Base-by-base conservation (phyloP, 2,888 invertebrate species). In the Nemotelus pantherinus region DNA sequence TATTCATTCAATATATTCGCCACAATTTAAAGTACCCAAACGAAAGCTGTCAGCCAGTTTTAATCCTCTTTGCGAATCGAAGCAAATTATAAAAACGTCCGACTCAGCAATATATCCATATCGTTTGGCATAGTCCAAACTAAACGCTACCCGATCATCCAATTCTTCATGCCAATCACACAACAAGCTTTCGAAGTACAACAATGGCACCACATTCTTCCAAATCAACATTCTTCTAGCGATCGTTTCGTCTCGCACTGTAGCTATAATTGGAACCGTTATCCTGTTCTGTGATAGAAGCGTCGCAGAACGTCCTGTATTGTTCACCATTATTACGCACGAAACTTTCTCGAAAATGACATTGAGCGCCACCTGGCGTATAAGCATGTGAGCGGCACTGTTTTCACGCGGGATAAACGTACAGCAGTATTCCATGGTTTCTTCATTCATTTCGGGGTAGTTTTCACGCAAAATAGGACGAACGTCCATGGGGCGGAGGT, bases 401-500 rank as follows among this genome's bases (percentile, higher is more conserved):
- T n/a, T 57, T 4, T 4, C 7, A 2, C n/a, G 68, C 9, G 60
- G 53, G 9, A 65, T 45, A 53, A 50, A 48, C n/a, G 60, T 72
- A 50, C 71, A 76, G 58, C 44, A 67, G 9, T 53, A 77, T 48
- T 68, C 57, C 39, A 79, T 70, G 3, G 75, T 77, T 41, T 77
- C 72, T 1, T 68, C 68, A 53, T 79, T 78, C 78, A 79, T 76
- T 68, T 77, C 48, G 9, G 79, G 78, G 65, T 77, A 79, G 44
- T 43, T 72, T 41, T 9, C 60, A 67, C 48, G 71, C 7, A 60
- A 48, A 45, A 77, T 58, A 9, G 64, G 55, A 67, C 55, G 44
- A 25, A 77, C 57, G n/a, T 75, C 58, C 2, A 9, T 2, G 2
- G 76, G 57, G 47, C n/a, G 39, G 0, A 65, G 6, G 9, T 55